Base-by-base conservation (phyloP, 2,113 vertebrate species). In the Tragelaphus imberbis region DNA sequence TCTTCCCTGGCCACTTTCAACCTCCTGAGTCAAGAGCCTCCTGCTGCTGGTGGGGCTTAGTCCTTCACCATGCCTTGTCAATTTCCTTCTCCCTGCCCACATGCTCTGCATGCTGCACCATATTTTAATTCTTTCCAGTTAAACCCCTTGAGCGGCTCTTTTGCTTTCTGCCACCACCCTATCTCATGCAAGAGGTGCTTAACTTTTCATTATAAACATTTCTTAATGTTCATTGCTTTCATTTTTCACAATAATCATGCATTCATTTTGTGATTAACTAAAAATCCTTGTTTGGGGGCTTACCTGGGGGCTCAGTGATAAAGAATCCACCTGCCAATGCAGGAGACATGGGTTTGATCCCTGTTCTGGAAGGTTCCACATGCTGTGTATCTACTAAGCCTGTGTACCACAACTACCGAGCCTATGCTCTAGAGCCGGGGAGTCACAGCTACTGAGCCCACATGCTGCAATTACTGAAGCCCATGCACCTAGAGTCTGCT, bases 1-100 rank as follows among this genome's bases (percentile, higher is more conserved):
- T 21, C 15, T 79, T 55, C 7, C 23, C n/a, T 30, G 51, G 3
- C 10, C 40, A 10, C 33, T 27, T 90, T 65, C 4, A 65, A 10
- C 28, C 47, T n/a, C 3, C 1, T 5, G 27, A 2, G 1, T 40
- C n/a, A 17, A 13, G 9, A 58, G 6, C 44, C 84, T n/a, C 15
- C 8, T 10, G 30, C 33, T 65, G 51, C 25, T 28, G 44, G 17
- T 68, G 30, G 6, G 1, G 12, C 25, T 44, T 23, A 7, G 11
- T 5, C 5, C 2, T 7, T 40, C 16, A 16, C 6, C 5, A 7
- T 55, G 10, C 14, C 15, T 25, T 4, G 4, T 25, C 9, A 1
- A 10, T 55, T 51, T 17, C 19, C 56, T 49, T 75, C 33, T 0
- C 14, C 0, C 3, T 7, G 23, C 10, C 55, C 16, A 25, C 1